phyloP scores from a whole-genome alignment of 1,140 invertebrate genomes.

The Zaprionus inermis region DNA sequence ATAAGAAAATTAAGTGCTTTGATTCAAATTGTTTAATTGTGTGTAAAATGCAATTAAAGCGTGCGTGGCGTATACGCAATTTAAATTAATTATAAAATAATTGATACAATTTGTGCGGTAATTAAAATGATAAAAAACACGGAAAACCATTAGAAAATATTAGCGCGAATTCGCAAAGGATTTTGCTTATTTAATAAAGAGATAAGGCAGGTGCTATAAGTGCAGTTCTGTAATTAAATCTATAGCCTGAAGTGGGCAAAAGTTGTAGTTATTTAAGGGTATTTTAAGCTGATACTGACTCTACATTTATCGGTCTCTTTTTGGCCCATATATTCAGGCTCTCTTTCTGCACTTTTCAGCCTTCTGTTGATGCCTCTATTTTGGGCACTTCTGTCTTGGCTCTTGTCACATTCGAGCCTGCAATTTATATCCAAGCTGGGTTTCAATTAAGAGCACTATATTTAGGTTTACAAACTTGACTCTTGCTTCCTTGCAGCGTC shows the following conservation, averaged over 20 bases:
- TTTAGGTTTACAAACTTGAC: too few species aligned
- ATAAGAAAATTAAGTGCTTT: constrained; percentile 2
- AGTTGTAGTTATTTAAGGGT: too few species aligned
- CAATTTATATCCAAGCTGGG: not conserved
- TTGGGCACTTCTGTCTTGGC: too few species aligned
- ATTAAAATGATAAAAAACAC: not conserved
- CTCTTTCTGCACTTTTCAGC: too few species aligned
- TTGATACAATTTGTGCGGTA: constrained; percentile 1
- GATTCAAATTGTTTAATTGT: constrained; percentile 38
- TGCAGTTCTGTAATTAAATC: not conserved
- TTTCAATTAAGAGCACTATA: too few species aligned
- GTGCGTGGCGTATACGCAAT: not conserved
- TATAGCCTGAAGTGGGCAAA: not conserved
- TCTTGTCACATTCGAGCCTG: too few species aligned
- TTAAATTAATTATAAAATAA: constrained; percentile 7
- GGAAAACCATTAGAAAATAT: not conserved
- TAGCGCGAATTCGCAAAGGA: not conserved
- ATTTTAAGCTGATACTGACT: too few species aligned
- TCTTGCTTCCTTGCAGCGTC: too few species aligned
- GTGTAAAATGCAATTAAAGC: constrained; percentile 17
- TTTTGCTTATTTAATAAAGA: not conserved
- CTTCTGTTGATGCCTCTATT: too few species aligned
- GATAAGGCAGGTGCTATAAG: not conserved
- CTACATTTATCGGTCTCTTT: too few species aligned
- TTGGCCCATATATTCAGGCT: too few species aligned